These are phyloP conservation scores for Exocentrus adspersus DNA, from an alignment of 2,888 invertebrate genomes.

Conservation along the genomic window DNA sequence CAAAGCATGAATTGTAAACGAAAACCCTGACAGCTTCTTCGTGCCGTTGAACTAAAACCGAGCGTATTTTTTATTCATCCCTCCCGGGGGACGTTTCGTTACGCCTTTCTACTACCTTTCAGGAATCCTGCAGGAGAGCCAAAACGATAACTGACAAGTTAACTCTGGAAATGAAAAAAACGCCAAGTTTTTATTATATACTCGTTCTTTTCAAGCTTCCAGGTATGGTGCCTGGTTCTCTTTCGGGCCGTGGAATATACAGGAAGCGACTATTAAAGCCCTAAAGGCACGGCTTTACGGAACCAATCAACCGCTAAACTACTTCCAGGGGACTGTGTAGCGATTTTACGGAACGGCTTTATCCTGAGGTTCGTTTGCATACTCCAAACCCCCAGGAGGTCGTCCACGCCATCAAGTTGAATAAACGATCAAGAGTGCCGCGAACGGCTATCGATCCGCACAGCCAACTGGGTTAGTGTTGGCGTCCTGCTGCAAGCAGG, in stretches of 20 bases:
- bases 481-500: no score
- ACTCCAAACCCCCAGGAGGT: background rate
- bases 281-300: background rate
- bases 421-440: constrained; percentile 5
- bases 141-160: background rate
- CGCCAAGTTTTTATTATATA: no score
- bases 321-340: background rate
- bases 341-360: no score
- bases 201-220: no score
- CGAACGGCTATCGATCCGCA: constrained; percentile 21
- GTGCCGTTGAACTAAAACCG: background rate
- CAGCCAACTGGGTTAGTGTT: constrained; percentile 21
- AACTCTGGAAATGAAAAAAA: background rate
- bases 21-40: constrained; percentile 3
- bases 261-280: background rate
- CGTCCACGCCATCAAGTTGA: background rate
- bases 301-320: background rate
- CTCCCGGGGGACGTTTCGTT: constrained; percentile 13
- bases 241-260: background rate
- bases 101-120: constrained; percentile 12
- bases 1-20: background rate
- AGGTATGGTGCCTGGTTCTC: no score
- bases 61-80: constrained; percentile 16
- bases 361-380: no score
- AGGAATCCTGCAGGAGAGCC: background rate